A percentile compares a stretch with the other conserved stretches of the same genome.
phyloP scores from a whole-genome alignment of 2,113 vertebrate genomes.

The Puntigrus tetrazona region DNA sequence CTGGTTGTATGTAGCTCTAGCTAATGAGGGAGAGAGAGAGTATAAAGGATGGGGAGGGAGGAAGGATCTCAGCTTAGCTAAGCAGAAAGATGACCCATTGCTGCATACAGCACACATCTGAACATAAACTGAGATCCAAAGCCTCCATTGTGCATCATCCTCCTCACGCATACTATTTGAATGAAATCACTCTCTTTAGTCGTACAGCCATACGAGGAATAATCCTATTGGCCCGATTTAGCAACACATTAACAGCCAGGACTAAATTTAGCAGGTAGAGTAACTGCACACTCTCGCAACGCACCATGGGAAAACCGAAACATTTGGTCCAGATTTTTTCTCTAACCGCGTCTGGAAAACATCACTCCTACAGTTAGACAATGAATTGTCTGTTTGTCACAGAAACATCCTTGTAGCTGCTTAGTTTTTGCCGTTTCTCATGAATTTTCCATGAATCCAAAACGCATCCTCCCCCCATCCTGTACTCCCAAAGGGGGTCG shows the following conservation, averaged over 20 bases:
- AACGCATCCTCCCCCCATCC: slow-evolving; percentile 13
- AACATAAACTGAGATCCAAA: slow-evolving; percentile 12
- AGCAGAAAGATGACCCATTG: slow-evolving; percentile 58
- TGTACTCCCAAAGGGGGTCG: slow-evolving; percentile 33
- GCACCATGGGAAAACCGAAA: slow-evolving; percentile 46
- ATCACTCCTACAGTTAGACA: slow-evolving; percentile 4
- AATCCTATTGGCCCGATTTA: slow-evolving; percentile 49
- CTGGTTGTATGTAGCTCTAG: slow-evolving; percentile 33
- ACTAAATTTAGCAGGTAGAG: slow-evolving; percentile 56
- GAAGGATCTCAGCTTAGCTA: slow-evolving; percentile 57
- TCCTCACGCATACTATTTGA: slow-evolving; percentile 12
- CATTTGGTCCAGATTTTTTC: slow-evolving; percentile 51
- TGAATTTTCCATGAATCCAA: slow-evolving; percentile 54
- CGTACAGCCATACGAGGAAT: slow-evolving; percentile 23
- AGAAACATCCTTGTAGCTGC: slow-evolving; percentile 7
- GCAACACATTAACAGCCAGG: slow-evolving; percentile 51
- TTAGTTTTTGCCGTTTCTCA: slow-evolving; percentile 26
- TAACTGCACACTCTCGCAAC: slow-evolving; percentile 37
- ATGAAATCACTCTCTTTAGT: slow-evolving; percentile 15
- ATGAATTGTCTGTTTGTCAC: slow-evolving; percentile 8
- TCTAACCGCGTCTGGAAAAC: not conserved
- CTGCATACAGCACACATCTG: slow-evolving; percentile 37
- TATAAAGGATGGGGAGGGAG: slow-evolving; percentile 27
- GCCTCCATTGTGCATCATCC: not conserved
- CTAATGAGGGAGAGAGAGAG: slow-evolving; percentile 43